Evolutionary conservation across 1,140 invertebrate species (phyloP), one percentile per base, ranked within the genome.

Genomic region (Hylaeus anthracinus): DNA sequence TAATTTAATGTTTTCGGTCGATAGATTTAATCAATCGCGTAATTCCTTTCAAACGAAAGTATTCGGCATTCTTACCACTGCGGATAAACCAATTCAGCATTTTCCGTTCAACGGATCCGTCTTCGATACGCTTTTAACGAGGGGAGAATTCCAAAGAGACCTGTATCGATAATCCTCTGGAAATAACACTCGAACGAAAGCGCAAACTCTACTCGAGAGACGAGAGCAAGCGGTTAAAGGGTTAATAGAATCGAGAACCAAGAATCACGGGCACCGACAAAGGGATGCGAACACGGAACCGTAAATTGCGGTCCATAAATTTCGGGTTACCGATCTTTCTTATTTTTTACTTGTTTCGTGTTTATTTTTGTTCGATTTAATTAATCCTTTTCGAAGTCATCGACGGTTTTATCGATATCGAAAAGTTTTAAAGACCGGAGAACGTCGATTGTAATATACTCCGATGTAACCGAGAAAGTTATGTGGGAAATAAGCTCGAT

Each of bases 151-250:
- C n/a, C 41, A 48, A 58, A 39, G 41, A 41, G 64, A 48, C 26
- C 14, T n/a, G 43, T 41, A 12, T 67, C 64, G 74, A 76, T 76
- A 76, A 69, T 76, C 64, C 43, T 37, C 41, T 37, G 26, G 26
- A 26, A 37, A 61, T 61, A 45, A 12, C 39, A 48, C 26, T 75
- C 53, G 41, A 67, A 39, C 56, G 53, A 48, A 43, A 55, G 66
- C 39, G 14, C 63, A 14, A 69, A 51, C 65, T 41, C 43, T 48
- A 15, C 43, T 65, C 39, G 1, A 37, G 41, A 6, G 48, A 43
- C 37, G 53, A 48, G 41, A n/a, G 74, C 55, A 76, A 65, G 70
- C 75, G 66, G 75, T 70, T 77, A 71, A 70, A 63, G 58, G 75
- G 75, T 78, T 70, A 71, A 63, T 26, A 41, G 65, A 77, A 77